Base-by-base conservation (phyloP, 2,888 invertebrate genomes). In the Bellardia bayeri region DNA sequence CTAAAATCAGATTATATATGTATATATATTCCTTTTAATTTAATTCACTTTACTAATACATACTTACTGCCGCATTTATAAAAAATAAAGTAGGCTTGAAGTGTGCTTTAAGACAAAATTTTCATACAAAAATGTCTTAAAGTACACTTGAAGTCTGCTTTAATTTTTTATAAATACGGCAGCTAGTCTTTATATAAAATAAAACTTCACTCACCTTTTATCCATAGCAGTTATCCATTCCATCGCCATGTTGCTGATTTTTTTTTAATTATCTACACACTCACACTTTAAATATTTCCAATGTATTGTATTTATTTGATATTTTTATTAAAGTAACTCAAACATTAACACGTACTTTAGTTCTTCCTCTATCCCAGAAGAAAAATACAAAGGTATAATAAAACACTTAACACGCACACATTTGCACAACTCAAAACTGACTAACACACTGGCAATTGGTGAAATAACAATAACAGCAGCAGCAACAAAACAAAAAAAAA, bases 171-270 rank as follows among this genome's bases (percentile, higher is more conserved):
- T n/a, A n/a, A n/a, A n/a, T n/a, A n/a, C n/a, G n/a, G n/a, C n/a
- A n/a, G n/a, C 9, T 45, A 51, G 51, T 14, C 3, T 13, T 3
- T 51, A 6, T n/a, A 51, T n/a, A 51, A 51, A 51, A 14, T n/a
- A 3, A 51, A 51, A 51, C 2, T 3, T 6, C 2, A 51, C 58
- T 58, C 30, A 58, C 94, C 94, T 94, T 91, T 95, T 95, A 92
- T 95, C 94, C 92, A 95, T 94, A 71, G 94, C 94, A 85, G 94
- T 94, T 91, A 95, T 94, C 94, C 94, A 95, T 93, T 95, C 94
- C 93, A 94, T 95, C 85, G 94, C 94, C 94, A 94, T 94, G 89
- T 90, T 90, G 89, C 56, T 71, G 80, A 66, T 23, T 69, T 84
- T 75, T 42, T 0, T 14, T 61, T 63, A 80, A 64, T 68, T 30